Conservation (phyloP, 1,140 invertebrate species). For the Bombus affinis region DNA sequence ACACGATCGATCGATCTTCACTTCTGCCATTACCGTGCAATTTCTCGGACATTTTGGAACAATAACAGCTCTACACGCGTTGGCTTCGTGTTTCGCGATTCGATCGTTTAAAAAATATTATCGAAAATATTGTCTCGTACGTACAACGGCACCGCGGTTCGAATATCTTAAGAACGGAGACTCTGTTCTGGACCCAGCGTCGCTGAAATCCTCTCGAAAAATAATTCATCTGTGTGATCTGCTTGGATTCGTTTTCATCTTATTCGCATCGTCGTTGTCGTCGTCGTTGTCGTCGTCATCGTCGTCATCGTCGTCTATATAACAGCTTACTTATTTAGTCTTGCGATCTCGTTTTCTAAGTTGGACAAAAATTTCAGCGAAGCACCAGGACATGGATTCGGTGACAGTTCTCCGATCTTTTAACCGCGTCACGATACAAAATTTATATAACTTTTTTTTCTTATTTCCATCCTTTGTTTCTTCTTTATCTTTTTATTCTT, state of each 20-base stretch:
- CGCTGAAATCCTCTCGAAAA: slow-evolving; percentile 38
- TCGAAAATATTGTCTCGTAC: slow-evolving; percentile 71
- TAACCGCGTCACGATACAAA: slow-evolving; percentile 66
- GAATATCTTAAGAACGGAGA: slow-evolving; percentile 44
- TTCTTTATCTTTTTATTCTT: slow-evolving; percentile 21
- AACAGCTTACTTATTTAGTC: background rate
- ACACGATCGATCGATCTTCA: slow-evolving; percentile 27
- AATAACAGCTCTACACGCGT: slow-evolving; percentile 59
- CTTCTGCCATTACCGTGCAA: slow-evolving; percentile 47
- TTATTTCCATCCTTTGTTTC: slow-evolving; percentile 40
- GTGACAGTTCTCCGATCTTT: slow-evolving; percentile 47
- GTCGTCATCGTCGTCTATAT: background rate
- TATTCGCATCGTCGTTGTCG: background rate
- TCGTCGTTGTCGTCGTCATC: fast-evolving
- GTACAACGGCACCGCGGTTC: slow-evolving; percentile 62
- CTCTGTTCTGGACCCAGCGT: background rate
- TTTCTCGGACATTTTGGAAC: slow-evolving; percentile 57
- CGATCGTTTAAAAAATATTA: slow-evolving; percentile 70
- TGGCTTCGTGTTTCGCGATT: slow-evolving; percentile 69
- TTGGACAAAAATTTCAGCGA: slow-evolving; percentile 14
- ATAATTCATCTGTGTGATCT: slow-evolving; percentile 28
- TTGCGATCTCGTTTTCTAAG: background rate
- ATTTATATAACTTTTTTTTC: slow-evolving; percentile 62
- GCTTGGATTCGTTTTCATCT: background rate
- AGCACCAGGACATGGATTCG: background rate